Conservation (phyloP, 1,140 invertebrate species). For the Drosophila seguyi region DNA sequence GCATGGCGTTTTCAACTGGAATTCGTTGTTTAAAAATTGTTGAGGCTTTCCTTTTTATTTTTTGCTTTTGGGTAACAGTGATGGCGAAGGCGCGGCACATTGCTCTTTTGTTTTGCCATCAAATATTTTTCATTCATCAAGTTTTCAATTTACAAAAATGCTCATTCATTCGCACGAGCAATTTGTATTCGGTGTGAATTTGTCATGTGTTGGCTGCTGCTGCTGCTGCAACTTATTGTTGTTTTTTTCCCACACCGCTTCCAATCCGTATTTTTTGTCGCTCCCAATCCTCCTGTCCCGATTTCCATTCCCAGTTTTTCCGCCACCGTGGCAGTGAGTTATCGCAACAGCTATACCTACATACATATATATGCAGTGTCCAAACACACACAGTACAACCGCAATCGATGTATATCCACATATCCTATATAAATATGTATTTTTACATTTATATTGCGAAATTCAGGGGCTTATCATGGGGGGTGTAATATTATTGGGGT, state of each 20-base stretch:
- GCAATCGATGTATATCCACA: conserved; percentile 45
- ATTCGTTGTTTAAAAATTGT: conserved; percentile 42
- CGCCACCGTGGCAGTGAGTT: conserved; percentile 53
- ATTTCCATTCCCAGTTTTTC: conserved; percentile 28
- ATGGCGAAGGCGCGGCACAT: conserved; percentile 36
- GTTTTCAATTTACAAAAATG: conserved; percentile 84
- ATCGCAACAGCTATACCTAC: conserved; percentile 28
- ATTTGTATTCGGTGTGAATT: conserved; percentile 84
- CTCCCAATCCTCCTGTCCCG: conserved; percentile 20
- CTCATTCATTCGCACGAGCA: conserved; percentile 82
- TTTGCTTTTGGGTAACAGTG: conserved; percentile 2
- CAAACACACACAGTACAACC: conserved; percentile 42
- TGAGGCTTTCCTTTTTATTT: conserved; percentile 4
- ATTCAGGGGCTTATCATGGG: conserved; percentile 18
- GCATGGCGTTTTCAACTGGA: conserved; percentile 17
- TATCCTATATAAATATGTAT: conserved; percentile 34
- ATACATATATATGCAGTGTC: conserved; percentile 8
- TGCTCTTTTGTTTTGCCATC: conserved; percentile 82
- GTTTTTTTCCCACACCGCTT: conserved; percentile 7
- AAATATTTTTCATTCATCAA: conserved; percentile 84
- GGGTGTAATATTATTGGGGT: background rate
- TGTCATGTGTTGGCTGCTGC: conserved; percentile 67
- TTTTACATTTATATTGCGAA: conserved; percentile 23
- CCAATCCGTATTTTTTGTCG: conserved; percentile 34
- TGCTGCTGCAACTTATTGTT: conserved; percentile 51